Evolutionary conservation across 2,797 vertebrate genomes (phyloP).

Genomic region (Lepilemur ruficaudatus): DNA sequence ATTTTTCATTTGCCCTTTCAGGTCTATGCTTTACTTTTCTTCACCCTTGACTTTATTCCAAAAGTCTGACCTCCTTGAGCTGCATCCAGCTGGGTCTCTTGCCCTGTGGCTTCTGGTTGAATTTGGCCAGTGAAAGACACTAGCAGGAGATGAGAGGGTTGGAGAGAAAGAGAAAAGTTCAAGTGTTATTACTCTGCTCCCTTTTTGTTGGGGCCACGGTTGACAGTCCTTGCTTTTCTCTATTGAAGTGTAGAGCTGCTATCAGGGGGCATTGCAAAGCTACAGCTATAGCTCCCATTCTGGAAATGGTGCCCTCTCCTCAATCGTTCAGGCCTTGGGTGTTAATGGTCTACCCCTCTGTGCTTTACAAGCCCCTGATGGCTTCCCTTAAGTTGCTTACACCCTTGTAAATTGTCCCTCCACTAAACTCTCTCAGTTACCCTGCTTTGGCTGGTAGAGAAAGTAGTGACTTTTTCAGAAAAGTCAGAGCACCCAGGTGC

Average conservation of each 20-base stretch:
- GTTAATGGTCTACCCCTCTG: background rate
- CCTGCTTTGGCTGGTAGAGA: background rate
- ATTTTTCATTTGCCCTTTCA: background rate
- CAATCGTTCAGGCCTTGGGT: background rate
- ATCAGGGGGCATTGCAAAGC: background rate
- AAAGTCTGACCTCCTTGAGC: background rate
- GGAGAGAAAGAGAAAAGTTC: background rate
- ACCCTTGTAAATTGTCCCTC: background rate
- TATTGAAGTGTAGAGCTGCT: background rate
- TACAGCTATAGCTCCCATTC: background rate
- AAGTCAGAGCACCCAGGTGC: background rate
- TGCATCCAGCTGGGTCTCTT: background rate
- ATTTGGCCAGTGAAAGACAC: background rate
- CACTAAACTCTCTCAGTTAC: background rate
- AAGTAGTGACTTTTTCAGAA: background rate
- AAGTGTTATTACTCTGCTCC: background rate
- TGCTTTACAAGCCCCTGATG: background rate
- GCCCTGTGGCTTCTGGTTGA: background rate
- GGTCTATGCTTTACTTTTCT: background rate
- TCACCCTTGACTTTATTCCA: background rate
- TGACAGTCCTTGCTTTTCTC: background rate
- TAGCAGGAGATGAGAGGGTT: background rate
- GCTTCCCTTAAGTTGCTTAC: background rate
- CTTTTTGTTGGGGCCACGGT: background rate
- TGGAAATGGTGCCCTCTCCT: background rate